These are phyloP conservation scores for Dermatemys mawii DNA, from an alignment of 2,113 vertebrate species.

Conservation along the genomic window DNA sequence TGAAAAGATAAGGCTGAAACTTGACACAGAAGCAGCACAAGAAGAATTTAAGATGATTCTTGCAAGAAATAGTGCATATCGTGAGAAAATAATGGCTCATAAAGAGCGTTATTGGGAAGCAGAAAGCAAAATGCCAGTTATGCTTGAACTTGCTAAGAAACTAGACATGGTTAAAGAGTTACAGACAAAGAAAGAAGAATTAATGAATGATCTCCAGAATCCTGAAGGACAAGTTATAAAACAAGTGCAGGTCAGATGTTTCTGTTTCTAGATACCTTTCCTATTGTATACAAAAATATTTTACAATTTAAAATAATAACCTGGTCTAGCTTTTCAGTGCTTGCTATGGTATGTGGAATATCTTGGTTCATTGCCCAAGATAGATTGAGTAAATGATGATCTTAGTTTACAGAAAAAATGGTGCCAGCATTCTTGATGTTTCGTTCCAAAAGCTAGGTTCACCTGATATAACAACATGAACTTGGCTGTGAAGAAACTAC, in stretches of 20 bases:
- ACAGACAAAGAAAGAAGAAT: constrained; percentile 72
- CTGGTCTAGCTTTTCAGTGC: neutral
- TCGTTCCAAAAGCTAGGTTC: neutral
- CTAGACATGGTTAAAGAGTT: constrained; percentile 67
- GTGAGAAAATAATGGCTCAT: constrained; percentile 75
- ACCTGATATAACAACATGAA: rapidly evolving
- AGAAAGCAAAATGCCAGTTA: constrained; percentile 77
- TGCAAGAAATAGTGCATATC: constrained; percentile 77
- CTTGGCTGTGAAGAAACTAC: neutral
- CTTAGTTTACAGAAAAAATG: neutral
- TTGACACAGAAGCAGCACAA: constrained; percentile 66
- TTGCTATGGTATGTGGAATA: neutral
- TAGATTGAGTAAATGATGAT: neutral
- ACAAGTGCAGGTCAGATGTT: constrained; percentile 74
- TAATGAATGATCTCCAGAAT: constrained; percentile 70
- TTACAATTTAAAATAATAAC: neutral
- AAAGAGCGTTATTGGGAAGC: constrained; percentile 54
- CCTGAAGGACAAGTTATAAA: constrained; percentile 60
- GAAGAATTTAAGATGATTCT: constrained; percentile 69
- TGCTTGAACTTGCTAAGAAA: constrained; percentile 76
- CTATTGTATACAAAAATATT: neutral
- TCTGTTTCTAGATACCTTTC: neutral
- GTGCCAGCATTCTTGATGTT: neutral
- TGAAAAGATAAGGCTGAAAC: constrained; percentile 75
- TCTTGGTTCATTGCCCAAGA: neutral